A percentile compares a stretch with the other conserved stretches of the same genome.
These are phyloP conservation scores for Elachura formosa DNA, from an alignment of 2,113 vertebrate species.

Conservation along the genomic window DNA sequence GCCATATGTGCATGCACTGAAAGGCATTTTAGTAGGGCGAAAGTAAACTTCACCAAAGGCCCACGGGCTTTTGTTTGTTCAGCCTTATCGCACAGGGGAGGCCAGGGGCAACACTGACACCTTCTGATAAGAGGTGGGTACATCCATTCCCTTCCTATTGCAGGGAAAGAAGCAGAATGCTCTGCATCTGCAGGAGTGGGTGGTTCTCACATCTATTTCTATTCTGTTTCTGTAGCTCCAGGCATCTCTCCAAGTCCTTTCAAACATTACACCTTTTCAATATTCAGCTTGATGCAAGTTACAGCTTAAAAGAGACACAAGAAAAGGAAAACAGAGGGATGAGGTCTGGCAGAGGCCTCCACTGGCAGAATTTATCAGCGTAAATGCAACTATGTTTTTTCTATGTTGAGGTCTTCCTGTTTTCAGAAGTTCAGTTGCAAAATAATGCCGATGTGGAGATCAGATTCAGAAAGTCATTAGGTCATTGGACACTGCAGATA, in stretches of 20 bases:
- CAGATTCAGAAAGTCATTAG: not conserved
- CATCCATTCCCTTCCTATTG: not conserved
- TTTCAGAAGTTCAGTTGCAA: constrained; percentile 16
- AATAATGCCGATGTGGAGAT: not conserved
- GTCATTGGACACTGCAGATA: not conserved
- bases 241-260: not conserved
- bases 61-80: not conserved
- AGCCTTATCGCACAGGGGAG: not conserved
- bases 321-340: not conserved
- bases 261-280: not conserved
- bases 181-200: not conserved
- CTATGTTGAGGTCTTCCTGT: not conserved
- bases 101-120: constrained; percentile 28
- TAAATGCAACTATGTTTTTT: not conserved
- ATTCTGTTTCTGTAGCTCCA: not conserved
- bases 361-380: not conserved
- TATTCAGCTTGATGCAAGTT: not conserved
- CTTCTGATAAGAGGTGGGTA: not conserved
- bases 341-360: not conserved
- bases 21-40: not conserved
- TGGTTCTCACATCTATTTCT: not conserved
- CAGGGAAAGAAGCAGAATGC: not conserved
- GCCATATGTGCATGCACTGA: not conserved
- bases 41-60: not conserved
- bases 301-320: not conserved